These are phyloP conservation scores for Hyposmocoma kahamanoa DNA, from an alignment of 1,140 invertebrate genomes.

Conservation along the genomic window DNA sequence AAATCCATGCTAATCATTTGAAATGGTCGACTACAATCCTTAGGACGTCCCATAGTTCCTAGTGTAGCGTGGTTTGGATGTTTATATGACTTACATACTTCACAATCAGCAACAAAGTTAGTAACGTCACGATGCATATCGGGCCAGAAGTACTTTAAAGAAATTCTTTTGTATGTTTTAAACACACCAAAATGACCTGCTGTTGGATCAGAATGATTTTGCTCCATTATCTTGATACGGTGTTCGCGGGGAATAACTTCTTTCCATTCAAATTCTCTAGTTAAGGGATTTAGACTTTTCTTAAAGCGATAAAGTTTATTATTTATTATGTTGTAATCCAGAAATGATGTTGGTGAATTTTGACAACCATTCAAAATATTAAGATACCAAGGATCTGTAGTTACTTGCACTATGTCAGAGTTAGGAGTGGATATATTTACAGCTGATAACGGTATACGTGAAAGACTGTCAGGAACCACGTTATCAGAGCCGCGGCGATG, in stretches of 20 bases:
- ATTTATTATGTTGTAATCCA: conserved; percentile 11
- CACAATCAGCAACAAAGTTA: conserved; percentile 15
- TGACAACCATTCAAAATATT: conserved; percentile 12
- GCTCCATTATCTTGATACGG: conserved; percentile 9
- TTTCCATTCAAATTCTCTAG: conserved; percentile 28
- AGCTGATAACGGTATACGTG: conserved; percentile 7
- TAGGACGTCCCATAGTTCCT: conserved; percentile 1
- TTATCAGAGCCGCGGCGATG: conserved; percentile 50
- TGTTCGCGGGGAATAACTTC: conserved; percentile 22
- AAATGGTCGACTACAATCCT: background rate
- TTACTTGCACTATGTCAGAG: background rate
- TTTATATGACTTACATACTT: conserved; percentile 11
- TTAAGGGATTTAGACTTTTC: conserved; percentile 8
- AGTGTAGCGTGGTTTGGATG: background rate
- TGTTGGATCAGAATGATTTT: conserved; percentile 27
- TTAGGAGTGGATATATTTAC: background rate
- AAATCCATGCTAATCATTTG: conserved; percentile 5
- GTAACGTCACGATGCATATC: conserved; percentile 7
- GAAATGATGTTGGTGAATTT: conserved; percentile 10
- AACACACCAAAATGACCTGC: conserved; percentile 42
- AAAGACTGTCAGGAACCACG: conserved; percentile 45
- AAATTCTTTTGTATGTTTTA: conserved; percentile 31
- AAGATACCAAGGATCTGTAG: conserved; percentile 13
- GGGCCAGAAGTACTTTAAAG: conserved; percentile 5
- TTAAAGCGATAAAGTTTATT: conserved; percentile 14